Evolutionary conservation across 2,113 vertebrate genomes (phyloP).

Genomic region (Geothlypis trichas): DNA sequence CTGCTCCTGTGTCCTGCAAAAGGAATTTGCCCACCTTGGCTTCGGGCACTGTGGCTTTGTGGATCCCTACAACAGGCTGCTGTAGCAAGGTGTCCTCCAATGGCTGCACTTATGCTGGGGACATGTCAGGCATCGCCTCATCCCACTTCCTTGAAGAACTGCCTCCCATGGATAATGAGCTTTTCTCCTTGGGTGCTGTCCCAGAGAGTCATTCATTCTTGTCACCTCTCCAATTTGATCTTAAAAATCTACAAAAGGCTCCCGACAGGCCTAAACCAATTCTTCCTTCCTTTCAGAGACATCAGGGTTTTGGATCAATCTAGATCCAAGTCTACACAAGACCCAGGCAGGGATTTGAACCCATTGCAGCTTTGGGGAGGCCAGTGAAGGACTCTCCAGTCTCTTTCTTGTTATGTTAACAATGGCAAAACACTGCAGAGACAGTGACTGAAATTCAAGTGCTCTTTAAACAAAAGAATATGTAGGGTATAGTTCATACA

Average conservation of each 20-base stretch:
- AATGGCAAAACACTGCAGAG: conserved; percentile 31
- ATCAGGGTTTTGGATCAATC: neutral
- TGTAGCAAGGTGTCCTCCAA: neutral
- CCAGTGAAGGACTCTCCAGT: neutral
- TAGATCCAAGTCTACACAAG: neutral
- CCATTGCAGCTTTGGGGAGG: neutral
- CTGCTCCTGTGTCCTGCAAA: neutral
- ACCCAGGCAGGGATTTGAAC: neutral
- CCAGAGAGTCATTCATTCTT: neutral
- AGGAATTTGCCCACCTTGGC: neutral
- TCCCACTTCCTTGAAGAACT: neutral
- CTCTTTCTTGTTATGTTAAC: conserved; percentile 34
- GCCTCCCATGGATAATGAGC: neutral
- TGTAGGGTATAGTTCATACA: conserved; percentile 47
- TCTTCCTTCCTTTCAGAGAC: neutral
- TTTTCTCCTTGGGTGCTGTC: neutral
- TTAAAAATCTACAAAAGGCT: neutral
- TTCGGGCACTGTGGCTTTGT: neutral
- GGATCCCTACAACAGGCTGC: neutral
- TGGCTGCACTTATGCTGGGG: neutral
- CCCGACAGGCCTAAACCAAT: neutral
- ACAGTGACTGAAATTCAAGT: conserved; percentile 19
- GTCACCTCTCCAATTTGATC: neutral
- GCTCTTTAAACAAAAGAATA: conserved; percentile 42
- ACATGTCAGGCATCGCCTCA: neutral